Percentiles rank a stretch among this genome's conserved stretches.
Conservation (phyloP, 2,797 vertebrate genomes). For the Pterois miles region DNA sequence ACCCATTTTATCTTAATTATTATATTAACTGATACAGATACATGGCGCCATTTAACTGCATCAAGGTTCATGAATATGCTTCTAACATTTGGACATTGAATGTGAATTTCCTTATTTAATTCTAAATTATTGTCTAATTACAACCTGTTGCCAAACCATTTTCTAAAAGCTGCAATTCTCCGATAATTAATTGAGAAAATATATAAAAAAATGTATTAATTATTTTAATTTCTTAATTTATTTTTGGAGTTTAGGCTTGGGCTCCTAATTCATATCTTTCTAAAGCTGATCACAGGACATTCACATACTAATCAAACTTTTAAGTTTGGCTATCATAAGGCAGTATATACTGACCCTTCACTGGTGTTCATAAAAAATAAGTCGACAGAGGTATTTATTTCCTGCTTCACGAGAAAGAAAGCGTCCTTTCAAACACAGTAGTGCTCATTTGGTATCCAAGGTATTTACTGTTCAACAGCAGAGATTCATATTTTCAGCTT, state of each 20-base stretch:
- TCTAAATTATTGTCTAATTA: neutral
- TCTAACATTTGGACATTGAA: neutral
- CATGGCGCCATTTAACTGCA: neutral
- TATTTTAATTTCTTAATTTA: neutral
- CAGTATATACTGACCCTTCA: neutral
- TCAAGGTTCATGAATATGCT: conserved; percentile 3
- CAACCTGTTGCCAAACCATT: neutral
- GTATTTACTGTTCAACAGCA: neutral
- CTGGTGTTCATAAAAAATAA: neutral
- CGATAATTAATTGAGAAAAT: neutral
- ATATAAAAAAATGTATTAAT: neutral
- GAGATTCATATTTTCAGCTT: conserved; percentile 4
- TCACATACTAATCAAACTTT: neutral
- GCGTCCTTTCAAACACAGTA: neutral
- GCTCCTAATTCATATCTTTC: neutral
- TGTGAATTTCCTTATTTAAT: conserved; percentile 12
- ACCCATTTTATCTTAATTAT: neutral
- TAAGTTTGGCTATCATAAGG: neutral
- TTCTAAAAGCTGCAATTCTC: neutral
- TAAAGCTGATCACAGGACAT: neutral
- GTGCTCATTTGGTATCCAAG: neutral
- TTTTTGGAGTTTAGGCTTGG: neutral
- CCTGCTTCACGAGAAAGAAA: neutral
- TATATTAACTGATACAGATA: neutral
- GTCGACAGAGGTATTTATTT: neutral